Percentiles rank a stretch among this genome's conserved stretches.
These are phyloP conservation scores for Drosophila gunungcola DNA, from an alignment of 1,140 invertebrate genomes.

Conservation along the genomic window DNA sequence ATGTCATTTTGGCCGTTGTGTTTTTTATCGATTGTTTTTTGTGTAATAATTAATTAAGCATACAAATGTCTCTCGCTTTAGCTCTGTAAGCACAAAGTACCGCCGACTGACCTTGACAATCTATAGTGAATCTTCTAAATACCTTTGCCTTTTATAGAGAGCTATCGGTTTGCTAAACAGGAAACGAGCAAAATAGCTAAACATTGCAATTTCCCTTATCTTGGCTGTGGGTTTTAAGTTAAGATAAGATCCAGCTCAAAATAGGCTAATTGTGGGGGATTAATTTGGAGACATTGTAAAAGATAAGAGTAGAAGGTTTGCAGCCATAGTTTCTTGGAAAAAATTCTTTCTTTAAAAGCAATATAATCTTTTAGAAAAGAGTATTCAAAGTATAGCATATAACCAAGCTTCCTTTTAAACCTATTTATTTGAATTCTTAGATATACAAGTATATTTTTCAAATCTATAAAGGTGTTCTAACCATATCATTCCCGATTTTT, in stretches of 20 bases:
- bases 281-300: not conserved
- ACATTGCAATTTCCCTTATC: conserved; percentile 11
- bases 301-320: not conserved
- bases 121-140: conserved; percentile 15
- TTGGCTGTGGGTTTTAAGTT: not conserved
- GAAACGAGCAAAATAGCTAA: not conserved
- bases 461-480: too few relatives aligned
- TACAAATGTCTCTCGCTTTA: conserved; percentile 19
- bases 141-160: not conserved
- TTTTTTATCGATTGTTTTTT: conserved; percentile 63
- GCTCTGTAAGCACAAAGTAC: conserved; percentile 51
- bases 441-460: not conserved
- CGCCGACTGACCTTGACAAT: conserved; percentile 53
- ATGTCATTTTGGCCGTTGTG: conserved; percentile 66
- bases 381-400: too few relatives aligned
- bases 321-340: not conserved
- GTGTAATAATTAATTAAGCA: conserved; percentile 75
- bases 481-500: conserved; percentile 44
- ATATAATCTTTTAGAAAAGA: too few relatives aligned
- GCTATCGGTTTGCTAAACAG: not conserved
- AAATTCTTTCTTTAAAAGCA: not conserved
- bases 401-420: not conserved
- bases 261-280: not conserved
- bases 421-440: not conserved
- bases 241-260: conserved; percentile 19